phyloP scores from a whole-genome alignment of 2,797 vertebrate species.

The Simalia tracyae region DNA sequence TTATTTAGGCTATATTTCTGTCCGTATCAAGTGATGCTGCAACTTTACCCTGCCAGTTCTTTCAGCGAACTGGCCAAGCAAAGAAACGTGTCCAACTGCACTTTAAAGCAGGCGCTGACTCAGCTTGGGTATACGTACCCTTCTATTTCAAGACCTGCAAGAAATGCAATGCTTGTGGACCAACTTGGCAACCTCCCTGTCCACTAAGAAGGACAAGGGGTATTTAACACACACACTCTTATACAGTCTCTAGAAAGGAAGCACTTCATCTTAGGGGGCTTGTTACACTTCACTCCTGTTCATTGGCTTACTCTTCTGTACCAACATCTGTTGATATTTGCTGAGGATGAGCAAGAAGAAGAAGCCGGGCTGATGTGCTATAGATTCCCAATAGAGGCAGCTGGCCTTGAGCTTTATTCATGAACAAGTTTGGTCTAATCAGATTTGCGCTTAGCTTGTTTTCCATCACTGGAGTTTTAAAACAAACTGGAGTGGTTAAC shows the following conservation, averaged over 20 bases:
- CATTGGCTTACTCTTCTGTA: not conserved
- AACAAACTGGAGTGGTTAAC: not conserved
- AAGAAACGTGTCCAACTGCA: too few relatives aligned
- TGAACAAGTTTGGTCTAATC: accelerated
- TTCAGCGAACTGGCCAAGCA: not conserved
- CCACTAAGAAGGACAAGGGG: not conserved
- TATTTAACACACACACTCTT: accelerated
- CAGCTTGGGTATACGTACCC: accelerated
- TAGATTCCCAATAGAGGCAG: not conserved
- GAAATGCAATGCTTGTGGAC: not conserved
- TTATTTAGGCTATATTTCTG: not conserved
- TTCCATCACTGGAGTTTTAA: not conserved
- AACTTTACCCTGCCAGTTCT: not conserved
- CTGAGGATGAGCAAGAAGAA: not conserved
- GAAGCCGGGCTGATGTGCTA: not conserved
- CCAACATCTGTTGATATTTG: not conserved
- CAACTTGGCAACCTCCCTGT: not conserved
- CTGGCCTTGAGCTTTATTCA: constrained; percentile 4
- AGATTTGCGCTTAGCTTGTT: accelerated
- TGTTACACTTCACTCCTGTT: not conserved
- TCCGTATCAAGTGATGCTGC: not conserved
- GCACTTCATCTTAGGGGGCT: not conserved
- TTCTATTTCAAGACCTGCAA: not conserved
- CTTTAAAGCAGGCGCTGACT: not conserved
- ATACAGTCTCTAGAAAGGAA: not conserved